A percentile compares a stretch with the other conserved stretches of the same genome.
Evolutionary conservation across 1,140 invertebrate genomes (phyloP).

Genomic region (Bombus superbus): DNA sequence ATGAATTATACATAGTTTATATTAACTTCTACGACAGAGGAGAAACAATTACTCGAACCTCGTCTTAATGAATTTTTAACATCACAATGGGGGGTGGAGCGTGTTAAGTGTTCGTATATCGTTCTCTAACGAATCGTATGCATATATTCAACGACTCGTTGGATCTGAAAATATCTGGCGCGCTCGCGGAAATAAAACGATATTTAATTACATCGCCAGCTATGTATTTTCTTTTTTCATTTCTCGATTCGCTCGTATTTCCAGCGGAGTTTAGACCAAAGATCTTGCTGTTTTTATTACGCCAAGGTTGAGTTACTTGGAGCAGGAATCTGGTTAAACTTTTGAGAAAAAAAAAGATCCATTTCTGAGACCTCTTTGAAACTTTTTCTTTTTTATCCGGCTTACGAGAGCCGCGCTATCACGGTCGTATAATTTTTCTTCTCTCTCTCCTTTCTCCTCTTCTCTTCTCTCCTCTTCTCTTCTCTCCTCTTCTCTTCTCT

Average conservation of each 20-base stretch:
- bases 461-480: not conserved
- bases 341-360: constrained; percentile 21
- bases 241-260: not conserved
- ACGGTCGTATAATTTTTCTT: constrained; percentile 33
- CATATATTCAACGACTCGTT: not conserved
- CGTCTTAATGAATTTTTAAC: constrained; percentile 52
- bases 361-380: constrained; percentile 39
- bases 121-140: not conserved
- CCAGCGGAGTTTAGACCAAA: not conserved
- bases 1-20: constrained; percentile 72
- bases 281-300: not conserved
- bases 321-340: constrained; percentile 41
- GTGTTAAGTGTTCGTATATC: not conserved
- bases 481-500: not conserved
- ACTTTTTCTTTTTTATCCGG: constrained; percentile 44
- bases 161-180: not conserved
- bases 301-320: constrained; percentile 13
- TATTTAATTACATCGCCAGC: not conserved
- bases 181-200: not conserved
- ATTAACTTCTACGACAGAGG: constrained; percentile 46
- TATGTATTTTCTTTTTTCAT: not conserved
- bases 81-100: not conserved
- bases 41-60: constrained; percentile 50
- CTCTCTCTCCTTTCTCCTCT: not conserved
- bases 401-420: constrained; percentile 6